A percentile compares a stretch with the other conserved stretches of the same genome.
Conservation (phyloP, 2,113 vertebrate genomes). For the Euleptes europaea region DNA sequence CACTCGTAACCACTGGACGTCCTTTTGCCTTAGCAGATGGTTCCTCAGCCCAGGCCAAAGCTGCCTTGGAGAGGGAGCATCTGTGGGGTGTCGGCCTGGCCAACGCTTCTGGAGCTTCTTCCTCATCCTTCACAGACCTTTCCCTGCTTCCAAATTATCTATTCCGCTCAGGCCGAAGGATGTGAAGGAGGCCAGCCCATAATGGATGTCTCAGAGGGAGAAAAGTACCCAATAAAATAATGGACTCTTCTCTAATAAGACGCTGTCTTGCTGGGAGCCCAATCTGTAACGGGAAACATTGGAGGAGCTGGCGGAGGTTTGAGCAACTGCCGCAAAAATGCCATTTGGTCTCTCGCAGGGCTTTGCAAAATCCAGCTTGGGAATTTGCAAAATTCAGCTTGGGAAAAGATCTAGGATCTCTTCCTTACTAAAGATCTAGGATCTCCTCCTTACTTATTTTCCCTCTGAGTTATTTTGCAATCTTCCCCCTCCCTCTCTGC, state of each 20-base stretch:
- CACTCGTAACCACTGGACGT: too few relatives aligned
- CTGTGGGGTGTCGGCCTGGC: neutral
- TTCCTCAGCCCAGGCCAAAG: too few relatives aligned
- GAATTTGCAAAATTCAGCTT: neutral
- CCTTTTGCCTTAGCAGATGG: neutral
- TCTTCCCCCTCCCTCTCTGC: neutral
- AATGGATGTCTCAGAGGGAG: neutral
- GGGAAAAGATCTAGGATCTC: too few relatives aligned
- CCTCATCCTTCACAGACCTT: neutral
- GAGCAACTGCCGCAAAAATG: neutral
- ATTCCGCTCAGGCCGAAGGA: neutral
- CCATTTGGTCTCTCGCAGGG: neutral
- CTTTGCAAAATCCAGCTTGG: neutral
- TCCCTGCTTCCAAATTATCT: neutral
- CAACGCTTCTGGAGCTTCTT: neutral
- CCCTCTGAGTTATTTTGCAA: neutral
- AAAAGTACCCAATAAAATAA: conserved; percentile 14
- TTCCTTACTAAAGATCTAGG: too few relatives aligned
- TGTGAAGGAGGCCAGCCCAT: neutral
- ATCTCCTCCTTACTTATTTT: neutral
- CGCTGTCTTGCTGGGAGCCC: neutral
- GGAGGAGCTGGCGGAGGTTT: neutral
- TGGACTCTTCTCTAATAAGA: conserved; percentile 3
- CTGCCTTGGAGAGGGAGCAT: neutral
- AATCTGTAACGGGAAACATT: conserved; percentile 2